Percentiles rank a stretch among this genome's conserved stretches.
These are phyloP conservation scores for Phortica variegata DNA, from an alignment of 1,140 invertebrate species.

Conservation along the genomic window DNA sequence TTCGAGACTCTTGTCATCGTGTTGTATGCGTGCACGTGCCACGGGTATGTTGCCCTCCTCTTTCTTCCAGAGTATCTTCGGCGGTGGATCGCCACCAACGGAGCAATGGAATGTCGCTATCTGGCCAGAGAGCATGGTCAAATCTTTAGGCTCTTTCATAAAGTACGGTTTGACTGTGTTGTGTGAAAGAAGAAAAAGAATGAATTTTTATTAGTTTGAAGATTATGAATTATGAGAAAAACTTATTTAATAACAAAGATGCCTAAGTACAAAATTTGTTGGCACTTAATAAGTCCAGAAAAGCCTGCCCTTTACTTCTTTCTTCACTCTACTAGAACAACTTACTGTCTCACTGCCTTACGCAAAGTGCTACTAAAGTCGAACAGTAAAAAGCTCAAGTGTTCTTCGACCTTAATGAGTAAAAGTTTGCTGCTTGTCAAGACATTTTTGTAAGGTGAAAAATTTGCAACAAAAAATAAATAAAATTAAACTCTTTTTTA, in stretches of 20 bases:
- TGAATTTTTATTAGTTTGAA: no score
- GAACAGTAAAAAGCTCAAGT: no score
- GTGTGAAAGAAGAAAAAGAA: constrained; percentile 45
- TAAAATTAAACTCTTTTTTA: no score
- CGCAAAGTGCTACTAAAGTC: no score
- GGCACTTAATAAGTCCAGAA: constrained; percentile 5
- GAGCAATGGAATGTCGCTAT: constrained; percentile 84
- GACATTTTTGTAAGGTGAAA: no score
- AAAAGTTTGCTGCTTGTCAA: no score
- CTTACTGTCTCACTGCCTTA: no score
- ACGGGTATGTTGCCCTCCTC: constrained; percentile 82
- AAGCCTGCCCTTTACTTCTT: neutral
- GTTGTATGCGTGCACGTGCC: constrained; percentile 70
- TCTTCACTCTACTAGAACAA: no score
- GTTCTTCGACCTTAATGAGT: no score
- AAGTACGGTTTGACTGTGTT: constrained; percentile 86
- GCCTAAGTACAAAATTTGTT: no score
- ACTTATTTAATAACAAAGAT: no score
- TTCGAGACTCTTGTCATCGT: constrained; percentile 71
- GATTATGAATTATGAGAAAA: constrained; percentile 6
- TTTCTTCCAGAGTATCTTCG: constrained; percentile 85
- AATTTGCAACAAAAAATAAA: no score
- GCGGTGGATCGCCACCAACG: constrained; percentile 86
- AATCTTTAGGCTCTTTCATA: constrained; percentile 79
- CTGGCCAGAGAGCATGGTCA: constrained; percentile 77